Percentiles rank a stretch among this genome's conserved stretches.
Evolutionary conservation across 2,797 vertebrate species (phyloP).

Genomic region (Chanos chanos): DNA sequence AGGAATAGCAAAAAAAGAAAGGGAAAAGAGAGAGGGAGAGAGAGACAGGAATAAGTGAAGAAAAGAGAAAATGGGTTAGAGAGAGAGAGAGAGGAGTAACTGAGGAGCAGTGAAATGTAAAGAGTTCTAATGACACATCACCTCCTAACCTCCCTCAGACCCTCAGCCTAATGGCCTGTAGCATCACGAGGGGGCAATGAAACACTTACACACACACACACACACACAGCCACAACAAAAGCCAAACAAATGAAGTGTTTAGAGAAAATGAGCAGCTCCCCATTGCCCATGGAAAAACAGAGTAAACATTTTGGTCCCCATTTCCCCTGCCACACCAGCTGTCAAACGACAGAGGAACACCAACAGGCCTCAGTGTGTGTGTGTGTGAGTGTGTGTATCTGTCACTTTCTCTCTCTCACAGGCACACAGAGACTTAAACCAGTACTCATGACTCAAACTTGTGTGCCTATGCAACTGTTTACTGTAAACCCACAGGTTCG

Average conservation of each 20-base stretch:
- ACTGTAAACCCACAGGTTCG: no score
- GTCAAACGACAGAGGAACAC: conserved; percentile 36
- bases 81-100: conserved; percentile 3
- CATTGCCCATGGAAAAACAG: conserved; percentile 37
- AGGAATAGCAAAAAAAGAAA: no score
- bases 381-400: neutral
- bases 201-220: conserved; percentile 21
- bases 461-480: neutral
- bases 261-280: conserved; percentile 28
- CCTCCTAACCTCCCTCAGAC: conserved; percentile 47
- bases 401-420: no score
- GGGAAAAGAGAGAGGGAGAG: conserved; percentile 1
- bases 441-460: no score
- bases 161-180: conserved; percentile 54
- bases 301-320: conserved; percentile 48
- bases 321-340: conserved; percentile 52
- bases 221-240: conserved; percentile 23
- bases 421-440: no score
- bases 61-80: neutral
- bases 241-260: conserved; percentile 52
- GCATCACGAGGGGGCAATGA: conserved; percentile 19
- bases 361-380: conserved; percentile 17
- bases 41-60: neutral
- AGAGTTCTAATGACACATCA: conserved; percentile 55
- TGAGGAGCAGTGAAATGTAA: conserved; percentile 31